Conservation (phyloP, 2,888 invertebrate genomes). For the Leptothorax acervorum region DNA sequence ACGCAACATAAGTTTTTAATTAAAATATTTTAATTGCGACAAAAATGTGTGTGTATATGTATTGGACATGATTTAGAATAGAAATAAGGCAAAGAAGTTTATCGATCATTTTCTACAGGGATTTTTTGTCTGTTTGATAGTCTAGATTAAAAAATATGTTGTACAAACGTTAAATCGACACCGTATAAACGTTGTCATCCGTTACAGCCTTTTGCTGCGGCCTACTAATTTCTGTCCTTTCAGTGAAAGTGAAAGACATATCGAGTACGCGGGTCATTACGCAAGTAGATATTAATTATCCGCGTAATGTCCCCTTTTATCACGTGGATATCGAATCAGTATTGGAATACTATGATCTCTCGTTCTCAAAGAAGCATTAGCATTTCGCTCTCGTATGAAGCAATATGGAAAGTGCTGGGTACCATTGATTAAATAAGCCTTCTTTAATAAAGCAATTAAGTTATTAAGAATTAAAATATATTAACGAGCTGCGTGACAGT, state of each 20-base stretch:
- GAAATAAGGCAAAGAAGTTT: neutral
- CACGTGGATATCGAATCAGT: constrained; percentile 9
- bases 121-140: neutral
- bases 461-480: neutral
- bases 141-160: neutral
- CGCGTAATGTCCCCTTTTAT: constrained; percentile 29
- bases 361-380: neutral
- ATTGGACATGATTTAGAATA: neutral
- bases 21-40: neutral
- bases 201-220: constrained; percentile 10
- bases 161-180: neutral
- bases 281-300: constrained; percentile 53
- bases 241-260: constrained; percentile 54
- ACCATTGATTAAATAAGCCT: neutral
- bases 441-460: constrained; percentile 6
- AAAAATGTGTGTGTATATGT: too few species aligned
- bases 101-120: neutral
- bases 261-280: constrained; percentile 36
- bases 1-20: neutral
- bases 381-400: neutral
- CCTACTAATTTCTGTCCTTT: constrained; percentile 43
- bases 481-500: neutral
- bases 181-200: neutral
- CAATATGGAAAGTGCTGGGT: neutral
- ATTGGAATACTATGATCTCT: neutral